phyloP scores from a whole-genome alignment of 92 coral and sea anemone species.

The Epizoanthus illoricatus region DNA sequence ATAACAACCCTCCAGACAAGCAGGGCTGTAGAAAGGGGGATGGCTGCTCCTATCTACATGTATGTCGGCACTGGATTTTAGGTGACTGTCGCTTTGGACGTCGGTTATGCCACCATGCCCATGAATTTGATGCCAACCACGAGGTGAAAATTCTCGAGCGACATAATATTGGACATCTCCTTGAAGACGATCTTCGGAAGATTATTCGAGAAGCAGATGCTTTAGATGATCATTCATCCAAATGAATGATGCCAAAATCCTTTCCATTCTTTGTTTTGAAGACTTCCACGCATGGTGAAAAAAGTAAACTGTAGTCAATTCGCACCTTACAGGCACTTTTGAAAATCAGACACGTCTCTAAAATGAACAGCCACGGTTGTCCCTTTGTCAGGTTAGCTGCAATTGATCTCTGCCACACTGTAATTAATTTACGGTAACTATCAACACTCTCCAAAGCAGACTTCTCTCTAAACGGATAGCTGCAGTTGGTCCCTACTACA shows the following conservation, averaged over 20 bases:
- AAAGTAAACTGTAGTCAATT: no score
- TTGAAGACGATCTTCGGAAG: slow-evolving; percentile 12
- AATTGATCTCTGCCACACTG: no score
- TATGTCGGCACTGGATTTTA: slow-evolving; percentile 7
- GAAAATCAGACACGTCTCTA: no score
- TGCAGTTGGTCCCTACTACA: no score
- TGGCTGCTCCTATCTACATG: slow-evolving; percentile 2
- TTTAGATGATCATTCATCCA: neutral
- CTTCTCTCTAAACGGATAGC: no score
- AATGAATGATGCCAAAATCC: neutral
- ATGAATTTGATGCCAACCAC: slow-evolving; percentile 13
- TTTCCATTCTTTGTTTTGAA: no score
- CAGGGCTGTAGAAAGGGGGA: neutral
- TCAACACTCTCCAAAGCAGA: no score
- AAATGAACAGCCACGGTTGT: no score
- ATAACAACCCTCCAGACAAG: neutral
- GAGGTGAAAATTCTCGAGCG: slow-evolving; percentile 15
- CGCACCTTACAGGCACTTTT: no score
- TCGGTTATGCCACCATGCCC: neutral
- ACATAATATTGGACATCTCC: slow-evolving; percentile 27
- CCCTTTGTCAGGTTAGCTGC: no score
- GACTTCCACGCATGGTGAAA: no score
- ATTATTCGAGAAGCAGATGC: neutral
- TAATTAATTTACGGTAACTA: no score
- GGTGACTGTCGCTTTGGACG: neutral